phyloP scores from a whole-genome alignment of 2,113 vertebrate genomes.

The Herpetotheres cachinnans region DNA sequence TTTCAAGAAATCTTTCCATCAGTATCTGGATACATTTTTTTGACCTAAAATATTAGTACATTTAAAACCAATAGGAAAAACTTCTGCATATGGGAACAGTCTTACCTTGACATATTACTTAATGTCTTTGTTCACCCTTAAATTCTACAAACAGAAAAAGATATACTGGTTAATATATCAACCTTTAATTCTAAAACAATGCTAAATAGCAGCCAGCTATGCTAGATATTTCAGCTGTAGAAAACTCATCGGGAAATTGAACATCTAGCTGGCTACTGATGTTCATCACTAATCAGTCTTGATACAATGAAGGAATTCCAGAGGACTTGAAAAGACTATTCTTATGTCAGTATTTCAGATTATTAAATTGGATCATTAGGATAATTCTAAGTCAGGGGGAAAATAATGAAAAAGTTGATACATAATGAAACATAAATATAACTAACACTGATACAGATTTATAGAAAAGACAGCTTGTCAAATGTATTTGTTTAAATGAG shows the following conservation, averaged over 20 bases:
- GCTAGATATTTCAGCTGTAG: background rate
- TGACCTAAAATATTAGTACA: background rate
- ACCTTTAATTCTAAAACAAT: background rate
- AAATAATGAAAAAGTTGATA: background rate
- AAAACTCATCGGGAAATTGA: background rate
- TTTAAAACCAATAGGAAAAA: background rate
- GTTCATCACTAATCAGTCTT: background rate
- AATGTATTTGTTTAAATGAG: background rate
- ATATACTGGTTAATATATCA: background rate
- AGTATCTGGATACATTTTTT: background rate
- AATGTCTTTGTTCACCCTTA: background rate
- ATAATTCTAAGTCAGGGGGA: background rate
- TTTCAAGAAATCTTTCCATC: background rate
- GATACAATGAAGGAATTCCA: background rate
- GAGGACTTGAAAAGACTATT: background rate
- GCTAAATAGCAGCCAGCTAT: background rate
- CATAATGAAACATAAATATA: background rate
- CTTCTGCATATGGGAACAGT: background rate
- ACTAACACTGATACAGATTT: background rate
- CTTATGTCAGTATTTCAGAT: background rate
- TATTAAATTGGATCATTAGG: background rate
- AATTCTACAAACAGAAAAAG: background rate
- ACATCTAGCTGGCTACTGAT: background rate
- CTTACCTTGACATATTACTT: background rate
- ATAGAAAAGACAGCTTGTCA: constrained; percentile 7